Conservation (phyloP, 2,113 vertebrate species). For the Fregata magnificens region DNA sequence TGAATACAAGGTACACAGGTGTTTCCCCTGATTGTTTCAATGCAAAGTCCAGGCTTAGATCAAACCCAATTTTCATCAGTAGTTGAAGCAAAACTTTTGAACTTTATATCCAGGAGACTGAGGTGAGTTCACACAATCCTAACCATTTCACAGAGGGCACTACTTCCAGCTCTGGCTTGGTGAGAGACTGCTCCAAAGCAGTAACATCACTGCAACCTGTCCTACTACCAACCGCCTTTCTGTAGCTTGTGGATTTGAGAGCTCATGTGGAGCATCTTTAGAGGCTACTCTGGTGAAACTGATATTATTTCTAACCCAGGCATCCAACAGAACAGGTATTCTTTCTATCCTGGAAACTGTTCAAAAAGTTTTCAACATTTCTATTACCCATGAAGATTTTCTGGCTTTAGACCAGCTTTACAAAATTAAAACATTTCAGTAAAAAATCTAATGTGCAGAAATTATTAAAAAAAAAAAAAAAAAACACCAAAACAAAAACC, state of each 20-base stretch:
- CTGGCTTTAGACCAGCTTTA: not conserved
- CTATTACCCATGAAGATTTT: not conserved
- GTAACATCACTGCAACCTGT: not conserved
- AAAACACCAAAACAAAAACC: not conserved
- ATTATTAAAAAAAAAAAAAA: not conserved
- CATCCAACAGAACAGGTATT: not conserved
- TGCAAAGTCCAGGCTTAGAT: not conserved
- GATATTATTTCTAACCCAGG: not conserved
- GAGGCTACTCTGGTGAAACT: not conserved
- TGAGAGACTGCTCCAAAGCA: not conserved
- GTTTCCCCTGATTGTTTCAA: not conserved
- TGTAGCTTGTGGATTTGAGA: not conserved
- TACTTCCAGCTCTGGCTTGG: not conserved
- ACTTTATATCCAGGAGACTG: not conserved
- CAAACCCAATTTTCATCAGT: not conserved
- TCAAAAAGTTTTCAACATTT: not conserved
- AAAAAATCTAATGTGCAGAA: not conserved
- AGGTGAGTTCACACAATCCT: not conserved
- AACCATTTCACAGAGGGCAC: not conserved
- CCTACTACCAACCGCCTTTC: not conserved
- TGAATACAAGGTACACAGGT: not conserved
- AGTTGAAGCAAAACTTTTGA: not conserved
- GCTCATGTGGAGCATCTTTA: not conserved
- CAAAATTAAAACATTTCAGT: not conserved
- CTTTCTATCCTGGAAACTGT: not conserved